A percentile compares a stretch with the other conserved stretches of the same genome.
These are phyloP conservation scores for Anastrepha ludens DNA, from an alignment of 1,140 invertebrate species.

Conservation along the genomic window DNA sequence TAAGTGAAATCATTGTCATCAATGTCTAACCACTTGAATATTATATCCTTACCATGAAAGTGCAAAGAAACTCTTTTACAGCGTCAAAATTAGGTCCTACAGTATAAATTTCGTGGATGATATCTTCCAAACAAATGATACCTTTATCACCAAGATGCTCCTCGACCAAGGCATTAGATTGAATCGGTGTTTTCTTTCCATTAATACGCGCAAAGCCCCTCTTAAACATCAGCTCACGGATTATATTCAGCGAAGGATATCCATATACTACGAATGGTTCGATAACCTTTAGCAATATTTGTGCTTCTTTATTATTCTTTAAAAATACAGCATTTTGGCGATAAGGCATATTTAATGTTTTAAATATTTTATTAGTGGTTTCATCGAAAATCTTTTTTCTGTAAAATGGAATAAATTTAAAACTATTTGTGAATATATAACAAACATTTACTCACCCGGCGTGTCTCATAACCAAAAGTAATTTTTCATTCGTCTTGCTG, in stretches of 20 bases:
- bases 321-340: conserved; percentile 70
- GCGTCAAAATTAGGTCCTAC: conserved; percentile 70
- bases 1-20: not conserved
- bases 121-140: conserved; percentile 72
- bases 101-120: conserved; percentile 73
- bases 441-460: conserved; percentile 60
- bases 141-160: conserved; percentile 69
- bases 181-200: conserved; percentile 69
- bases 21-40: not conserved
- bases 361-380: conserved; percentile 68
- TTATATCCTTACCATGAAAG: conserved; percentile 63
- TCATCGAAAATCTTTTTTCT: conserved; percentile 70
- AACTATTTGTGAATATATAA: conserved; percentile 1
- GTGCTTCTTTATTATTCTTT: conserved; percentile 69
- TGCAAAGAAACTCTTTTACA: conserved; percentile 64
- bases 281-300: conserved; percentile 69
- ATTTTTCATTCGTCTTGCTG: conserved; percentile 64
- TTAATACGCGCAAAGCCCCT: conserved; percentile 70
- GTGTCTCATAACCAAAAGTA: conserved; percentile 71
- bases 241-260: conserved; percentile 65
- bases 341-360: conserved; percentile 61
- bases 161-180: conserved; percentile 71
- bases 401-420: conserved; percentile 23
- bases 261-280: conserved; percentile 72
- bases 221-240: conserved; percentile 72